Evolutionary conservation across 2,113 vertebrate species (phyloP).

Genomic region (Pteropus alecto): DNA sequence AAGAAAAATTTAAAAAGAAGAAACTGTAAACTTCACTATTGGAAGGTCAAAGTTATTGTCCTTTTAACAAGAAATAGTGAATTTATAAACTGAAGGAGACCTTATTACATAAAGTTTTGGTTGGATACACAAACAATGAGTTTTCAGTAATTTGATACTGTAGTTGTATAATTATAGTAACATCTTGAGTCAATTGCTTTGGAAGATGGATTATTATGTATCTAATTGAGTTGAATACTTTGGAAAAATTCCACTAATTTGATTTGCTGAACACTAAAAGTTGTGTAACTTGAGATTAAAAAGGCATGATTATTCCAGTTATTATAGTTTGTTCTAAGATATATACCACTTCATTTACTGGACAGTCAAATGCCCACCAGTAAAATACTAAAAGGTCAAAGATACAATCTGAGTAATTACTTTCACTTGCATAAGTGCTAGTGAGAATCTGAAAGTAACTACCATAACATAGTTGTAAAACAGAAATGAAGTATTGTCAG

Average conservation of each 20-base stretch:
- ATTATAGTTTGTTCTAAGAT: slow-evolving; percentile 54
- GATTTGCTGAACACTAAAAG: slow-evolving; percentile 38
- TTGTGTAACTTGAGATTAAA: slow-evolving; percentile 36
- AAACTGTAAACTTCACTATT: not conserved
- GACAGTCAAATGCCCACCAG: slow-evolving; percentile 56
- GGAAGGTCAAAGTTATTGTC: not conserved
- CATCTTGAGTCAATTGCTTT: slow-evolving; percentile 39
- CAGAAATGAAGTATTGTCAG: slow-evolving; percentile 65
- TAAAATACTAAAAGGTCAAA: slow-evolving; percentile 49
- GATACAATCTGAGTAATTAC: slow-evolving; percentile 63
- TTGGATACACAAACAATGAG: not conserved
- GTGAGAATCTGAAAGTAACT: slow-evolving; percentile 35
- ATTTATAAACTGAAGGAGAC: not conserved
- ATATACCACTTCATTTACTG: slow-evolving; percentile 22
- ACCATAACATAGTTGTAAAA: not conserved
- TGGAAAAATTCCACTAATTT: slow-evolving; percentile 52
- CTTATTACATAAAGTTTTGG: slow-evolving; percentile 11
- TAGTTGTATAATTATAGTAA: slow-evolving; percentile 26
- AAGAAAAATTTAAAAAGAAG: not conserved
- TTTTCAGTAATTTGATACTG: slow-evolving; percentile 53
- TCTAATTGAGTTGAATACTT: slow-evolving; percentile 58
- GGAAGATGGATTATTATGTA: slow-evolving; percentile 10
- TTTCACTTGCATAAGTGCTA: not conserved
- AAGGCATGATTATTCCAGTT: not conserved
- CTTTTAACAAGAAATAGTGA: not conserved